Evolutionary conservation across 2,113 vertebrate species (phyloP).

Genomic region (Antigone vipio): DNA sequence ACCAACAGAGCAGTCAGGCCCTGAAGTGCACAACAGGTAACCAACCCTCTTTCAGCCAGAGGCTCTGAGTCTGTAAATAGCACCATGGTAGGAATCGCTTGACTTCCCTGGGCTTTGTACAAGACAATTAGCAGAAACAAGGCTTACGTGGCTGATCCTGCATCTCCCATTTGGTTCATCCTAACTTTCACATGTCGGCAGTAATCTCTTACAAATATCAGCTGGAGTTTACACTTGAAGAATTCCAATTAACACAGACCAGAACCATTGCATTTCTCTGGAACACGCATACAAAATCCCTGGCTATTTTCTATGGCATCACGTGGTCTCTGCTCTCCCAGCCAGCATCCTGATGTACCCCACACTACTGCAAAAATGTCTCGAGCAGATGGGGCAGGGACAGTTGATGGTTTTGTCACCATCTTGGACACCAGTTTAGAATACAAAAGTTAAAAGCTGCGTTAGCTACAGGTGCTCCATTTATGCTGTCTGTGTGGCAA

Average conservation of each 20-base stretch:
- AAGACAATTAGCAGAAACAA: neutral
- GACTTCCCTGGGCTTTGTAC: neutral
- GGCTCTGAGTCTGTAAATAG: neutral
- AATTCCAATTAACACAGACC: neutral
- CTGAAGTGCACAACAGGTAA: neutral
- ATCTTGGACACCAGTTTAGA: neutral
- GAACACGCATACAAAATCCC: neutral
- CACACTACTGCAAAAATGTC: neutral
- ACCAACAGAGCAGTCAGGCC: too few species aligned
- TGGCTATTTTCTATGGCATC: neutral
- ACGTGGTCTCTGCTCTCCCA: neutral
- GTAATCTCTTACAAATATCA: neutral
- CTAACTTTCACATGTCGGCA: neutral
- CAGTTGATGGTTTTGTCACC: neutral
- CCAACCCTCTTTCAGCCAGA: accelerated
- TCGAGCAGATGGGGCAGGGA: neutral
- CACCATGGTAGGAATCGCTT: accelerated
- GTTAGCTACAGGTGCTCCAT: neutral
- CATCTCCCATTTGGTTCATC: neutral
- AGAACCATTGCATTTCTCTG: neutral
- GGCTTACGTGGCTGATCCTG: accelerated
- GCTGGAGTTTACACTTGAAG: neutral
- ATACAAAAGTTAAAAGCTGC: neutral
- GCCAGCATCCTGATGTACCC: accelerated
- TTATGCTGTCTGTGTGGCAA: neutral